Conservation (phyloP, 2,888 invertebrate species). For the Actias luna region DNA sequence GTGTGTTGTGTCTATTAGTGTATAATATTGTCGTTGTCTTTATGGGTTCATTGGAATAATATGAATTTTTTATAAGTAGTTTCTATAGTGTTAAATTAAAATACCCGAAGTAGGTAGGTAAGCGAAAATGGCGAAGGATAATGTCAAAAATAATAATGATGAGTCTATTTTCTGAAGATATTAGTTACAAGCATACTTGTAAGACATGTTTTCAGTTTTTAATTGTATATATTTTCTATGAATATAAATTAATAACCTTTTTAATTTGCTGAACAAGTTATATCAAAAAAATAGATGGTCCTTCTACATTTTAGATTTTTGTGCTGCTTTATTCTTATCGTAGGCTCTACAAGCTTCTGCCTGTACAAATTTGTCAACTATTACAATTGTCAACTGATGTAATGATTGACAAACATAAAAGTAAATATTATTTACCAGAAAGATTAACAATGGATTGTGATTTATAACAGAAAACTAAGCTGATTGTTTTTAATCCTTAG, state of each 20-base stretch:
- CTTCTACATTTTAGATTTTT: not conserved
- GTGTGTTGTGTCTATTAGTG: conserved; percentile 22
- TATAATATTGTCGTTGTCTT: conserved; percentile 15
- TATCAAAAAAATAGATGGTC: not conserved
- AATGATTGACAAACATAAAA: not conserved
- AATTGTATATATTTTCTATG: not conserved
- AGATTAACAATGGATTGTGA: not conserved
- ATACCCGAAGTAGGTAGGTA: conserved; percentile 34
- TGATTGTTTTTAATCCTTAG: no score
- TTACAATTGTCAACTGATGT: not conserved
- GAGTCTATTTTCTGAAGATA: conserved; percentile 34
- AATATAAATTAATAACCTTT: not conserved
- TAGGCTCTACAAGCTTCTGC: not conserved
- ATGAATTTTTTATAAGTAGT: not conserved
- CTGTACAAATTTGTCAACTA: no score
- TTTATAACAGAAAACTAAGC: no score
- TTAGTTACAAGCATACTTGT: conserved; percentile 27
- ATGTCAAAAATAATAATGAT: conserved; percentile 45
- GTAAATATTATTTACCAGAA: not conserved
- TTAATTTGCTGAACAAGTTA: not conserved
- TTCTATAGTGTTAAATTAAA: not conserved
- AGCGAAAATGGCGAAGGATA: conserved; percentile 60
- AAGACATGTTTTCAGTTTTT: conserved; percentile 15
- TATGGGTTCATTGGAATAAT: not conserved
- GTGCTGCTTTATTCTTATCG: not conserved